Evolutionary conservation across 1,140 invertebrate species (phyloP).

Genomic region (Carposina sasakii): DNA sequence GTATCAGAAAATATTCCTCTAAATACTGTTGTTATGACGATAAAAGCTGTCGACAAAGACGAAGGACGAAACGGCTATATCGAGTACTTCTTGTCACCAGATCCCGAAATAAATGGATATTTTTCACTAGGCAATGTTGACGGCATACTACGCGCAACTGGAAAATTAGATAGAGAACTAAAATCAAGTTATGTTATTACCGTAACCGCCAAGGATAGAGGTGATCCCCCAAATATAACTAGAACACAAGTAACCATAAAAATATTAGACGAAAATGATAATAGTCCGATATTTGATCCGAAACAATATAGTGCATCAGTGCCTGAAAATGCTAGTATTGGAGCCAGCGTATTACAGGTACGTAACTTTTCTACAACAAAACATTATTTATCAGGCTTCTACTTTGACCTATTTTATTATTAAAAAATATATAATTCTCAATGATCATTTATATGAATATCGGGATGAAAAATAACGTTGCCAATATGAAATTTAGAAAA

Average conservation of each 20-base stretch:
- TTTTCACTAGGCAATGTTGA: slow-evolving; percentile 92
- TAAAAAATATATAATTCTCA: no score
- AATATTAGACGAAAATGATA: slow-evolving; percentile 95
- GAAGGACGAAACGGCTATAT: slow-evolving; percentile 95
- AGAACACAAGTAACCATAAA: slow-evolving; percentile 80
- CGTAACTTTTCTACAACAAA: no score
- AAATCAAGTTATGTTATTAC: slow-evolving; percentile 85
- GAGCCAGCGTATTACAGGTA: slow-evolving; percentile 90
- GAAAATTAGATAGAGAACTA: slow-evolving; percentile 88
- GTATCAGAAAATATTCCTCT: slow-evolving; percentile 90
- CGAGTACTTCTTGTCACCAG: slow-evolving; percentile 83
- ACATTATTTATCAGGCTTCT: no score
- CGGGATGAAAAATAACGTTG: no score
- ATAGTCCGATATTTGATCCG: slow-evolving; percentile 92
- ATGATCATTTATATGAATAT: slow-evolving; percentile 3
- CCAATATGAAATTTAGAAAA: no score
- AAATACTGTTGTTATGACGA: slow-evolving; percentile 91
- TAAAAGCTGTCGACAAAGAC: slow-evolving; percentile 94
- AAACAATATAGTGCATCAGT: slow-evolving; percentile 90
- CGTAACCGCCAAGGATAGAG: slow-evolving; percentile 90
- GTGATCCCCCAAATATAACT: slow-evolving; percentile 85
- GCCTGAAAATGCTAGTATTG: slow-evolving; percentile 94
- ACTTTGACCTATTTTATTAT: no score
- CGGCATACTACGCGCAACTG: slow-evolving; percentile 87
- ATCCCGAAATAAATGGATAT: slow-evolving; percentile 73